Evolutionary conservation across 1,140 invertebrate genomes (phyloP), one percentile per base, ranked within the genome.

Genomic region (Calosoma granatense): DNA sequence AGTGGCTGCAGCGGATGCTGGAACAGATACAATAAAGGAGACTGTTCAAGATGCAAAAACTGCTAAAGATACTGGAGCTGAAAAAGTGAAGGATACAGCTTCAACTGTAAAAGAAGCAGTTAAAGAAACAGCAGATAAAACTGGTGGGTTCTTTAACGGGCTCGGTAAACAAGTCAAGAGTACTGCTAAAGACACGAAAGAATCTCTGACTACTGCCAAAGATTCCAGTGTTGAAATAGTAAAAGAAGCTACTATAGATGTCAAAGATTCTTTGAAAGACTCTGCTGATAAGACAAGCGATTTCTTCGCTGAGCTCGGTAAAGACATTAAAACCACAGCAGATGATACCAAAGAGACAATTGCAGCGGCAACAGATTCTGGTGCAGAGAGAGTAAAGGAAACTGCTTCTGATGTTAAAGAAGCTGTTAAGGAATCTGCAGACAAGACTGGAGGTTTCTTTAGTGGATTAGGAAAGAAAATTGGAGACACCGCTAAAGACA

Each of bases 21-120:
- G 6, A n/a, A 36, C 26, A 9, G 26, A 36, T 9, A 36, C 6
- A n/a, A 36, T 36, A 9, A n/a, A 36, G n/a, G 26, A 36, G n/a
- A 36, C 26, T 36, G 26, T 9, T 9, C 6, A 6, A 36, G 26
- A 9, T n/a, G n/a, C n/a, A 36, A 36, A 36, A 36, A 36, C 26
- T 20, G 51, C 19, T 57, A 52, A 39, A 58, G 51, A 53, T 36
- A 54, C 22, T 20, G 51, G 20, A 51, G 30, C 14, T 30, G 51
- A 57, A 15, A 56, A 23, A 21, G 21, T 41, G 14, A 41, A 12
- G 1, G 51, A 1, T 51, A 53, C 36, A 53, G 14, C n/a, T 21
- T 19, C 19, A 54, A 22, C 14, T 4, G 53, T 54, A 51, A 41
- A 26, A 55, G 15, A 9, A 20, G 22, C 15, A 51, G 39, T 23